These are phyloP conservation scores for Gibbula magus DNA, from an alignment of 2,888 invertebrate genomes.

Conservation along the genomic window DNA sequence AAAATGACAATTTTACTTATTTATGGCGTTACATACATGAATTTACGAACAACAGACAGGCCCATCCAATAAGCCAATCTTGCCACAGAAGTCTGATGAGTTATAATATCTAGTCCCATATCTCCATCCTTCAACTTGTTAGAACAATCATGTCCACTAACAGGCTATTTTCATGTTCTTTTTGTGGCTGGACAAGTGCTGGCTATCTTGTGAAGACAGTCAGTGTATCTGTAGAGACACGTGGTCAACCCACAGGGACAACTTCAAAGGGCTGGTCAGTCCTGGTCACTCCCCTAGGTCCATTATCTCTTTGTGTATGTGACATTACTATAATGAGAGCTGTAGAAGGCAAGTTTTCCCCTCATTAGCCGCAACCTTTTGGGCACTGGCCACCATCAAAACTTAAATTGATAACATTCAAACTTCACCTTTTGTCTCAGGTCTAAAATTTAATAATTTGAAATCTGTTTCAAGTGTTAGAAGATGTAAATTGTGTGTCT, in stretches of 20 bases:
- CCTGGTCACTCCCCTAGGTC: not conserved
- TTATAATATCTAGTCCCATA: too few relatives aligned
- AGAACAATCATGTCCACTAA: not conserved
- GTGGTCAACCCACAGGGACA: not conserved
- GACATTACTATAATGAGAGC: slow-evolving; percentile 5
- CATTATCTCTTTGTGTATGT: not conserved
- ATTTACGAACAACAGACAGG: too few relatives aligned
- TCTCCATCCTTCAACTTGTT: not conserved
- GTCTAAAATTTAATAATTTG: not conserved
- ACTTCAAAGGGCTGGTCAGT: not conserved
- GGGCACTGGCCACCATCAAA: slow-evolving; percentile 6
- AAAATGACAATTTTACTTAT: too few relatives aligned
- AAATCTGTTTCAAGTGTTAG: not conserved
- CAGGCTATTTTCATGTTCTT: not conserved
- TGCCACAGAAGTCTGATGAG: too few relatives aligned
- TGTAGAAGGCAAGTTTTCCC: not conserved
- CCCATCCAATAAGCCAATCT: too few relatives aligned
- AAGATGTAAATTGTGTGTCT: slow-evolving; percentile 2
- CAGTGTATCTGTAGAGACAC: slow-evolving; percentile 1
- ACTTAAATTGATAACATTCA: slow-evolving; percentile 1
- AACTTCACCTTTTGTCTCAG: not conserved
- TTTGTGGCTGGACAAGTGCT: slow-evolving; percentile 13
- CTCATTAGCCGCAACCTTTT: not conserved
- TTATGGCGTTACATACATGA: too few relatives aligned
- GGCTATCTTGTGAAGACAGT: not conserved